Conservation (phyloP, 1,140 invertebrate species). For the Anoplophora glabripennis region DNA sequence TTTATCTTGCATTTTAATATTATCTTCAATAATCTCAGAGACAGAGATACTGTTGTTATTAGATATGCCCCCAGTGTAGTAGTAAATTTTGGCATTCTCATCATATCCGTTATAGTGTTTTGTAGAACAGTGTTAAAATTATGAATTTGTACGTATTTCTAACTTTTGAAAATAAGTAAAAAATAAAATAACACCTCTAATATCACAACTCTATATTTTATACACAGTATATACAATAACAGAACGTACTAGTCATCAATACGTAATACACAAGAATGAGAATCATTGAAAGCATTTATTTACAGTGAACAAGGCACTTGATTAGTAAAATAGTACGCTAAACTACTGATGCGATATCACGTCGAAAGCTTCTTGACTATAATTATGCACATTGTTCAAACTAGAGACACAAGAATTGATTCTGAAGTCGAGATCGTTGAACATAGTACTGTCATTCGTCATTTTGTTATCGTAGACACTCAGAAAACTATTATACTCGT, state of each 20-base stretch:
- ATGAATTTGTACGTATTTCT: too few species aligned
- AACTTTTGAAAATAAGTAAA: too few species aligned
- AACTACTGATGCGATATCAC: constrained; percentile 26
- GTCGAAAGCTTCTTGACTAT: constrained; percentile 28
- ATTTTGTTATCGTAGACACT: constrained; percentile 37
- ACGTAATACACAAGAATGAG: constrained; percentile 13
- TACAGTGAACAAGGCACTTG: constrained; percentile 28
- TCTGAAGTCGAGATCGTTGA: constrained; percentile 41
- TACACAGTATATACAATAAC: constrained; percentile 25
- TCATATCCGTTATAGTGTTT: too few species aligned
- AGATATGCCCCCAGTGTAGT: too few species aligned
- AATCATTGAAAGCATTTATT: constrained; percentile 28
- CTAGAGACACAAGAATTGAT: constrained; percentile 27
- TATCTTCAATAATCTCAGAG: too few species aligned
- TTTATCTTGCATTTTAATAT: too few species aligned
- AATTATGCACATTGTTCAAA: constrained; percentile 26
- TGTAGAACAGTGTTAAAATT: too few species aligned
- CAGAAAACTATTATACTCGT: constrained; percentile 38
- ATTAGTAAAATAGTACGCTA: constrained; percentile 9
- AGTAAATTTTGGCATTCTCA: too few species aligned
- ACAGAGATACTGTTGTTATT: too few species aligned
- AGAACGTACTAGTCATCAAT: constrained; percentile 7
- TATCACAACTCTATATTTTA: constrained; percentile 23
- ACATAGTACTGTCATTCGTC: constrained; percentile 26
- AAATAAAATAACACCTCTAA: too few species aligned